Evolutionary conservation across 2,888 invertebrate species (phyloP).

Genomic region (Drosophila yooni): DNA sequence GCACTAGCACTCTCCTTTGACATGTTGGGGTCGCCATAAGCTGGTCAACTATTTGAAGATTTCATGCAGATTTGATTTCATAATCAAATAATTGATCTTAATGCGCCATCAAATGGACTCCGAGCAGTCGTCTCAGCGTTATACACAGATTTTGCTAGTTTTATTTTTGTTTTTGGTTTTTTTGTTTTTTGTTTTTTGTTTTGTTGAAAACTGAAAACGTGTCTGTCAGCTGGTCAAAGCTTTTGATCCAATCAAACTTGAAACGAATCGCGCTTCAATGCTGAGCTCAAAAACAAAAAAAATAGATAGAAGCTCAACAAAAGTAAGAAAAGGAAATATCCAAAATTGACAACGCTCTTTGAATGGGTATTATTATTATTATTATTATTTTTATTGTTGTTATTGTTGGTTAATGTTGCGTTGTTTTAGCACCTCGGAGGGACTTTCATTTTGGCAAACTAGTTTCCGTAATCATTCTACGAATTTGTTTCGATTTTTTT

Average conservation of each 20-base stretch:
- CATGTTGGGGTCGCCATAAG: conserved; percentile 64
- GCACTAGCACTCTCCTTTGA: conserved; percentile 56
- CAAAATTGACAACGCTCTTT: conserved; percentile 46
- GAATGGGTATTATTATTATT: conserved; percentile 27
- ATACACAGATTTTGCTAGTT: conserved; percentile 12
- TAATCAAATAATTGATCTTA: conserved; percentile 85
- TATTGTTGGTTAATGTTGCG: conserved; percentile 21
- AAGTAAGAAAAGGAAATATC: conserved; percentile 34
- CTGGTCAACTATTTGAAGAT: conserved; percentile 73
- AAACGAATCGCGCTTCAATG: conserved; percentile 79
- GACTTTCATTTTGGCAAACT: conserved; percentile 51
- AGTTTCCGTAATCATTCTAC: conserved; percentile 65
- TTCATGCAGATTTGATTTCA: conserved; percentile 83
- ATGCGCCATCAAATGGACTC: conserved; percentile 79
- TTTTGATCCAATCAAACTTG: conserved; percentile 78
- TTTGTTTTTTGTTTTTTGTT: conserved; percentile 12
- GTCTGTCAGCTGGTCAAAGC: conserved; percentile 60
- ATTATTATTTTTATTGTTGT: conserved; percentile 24
- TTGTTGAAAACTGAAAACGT: conserved; percentile 34
- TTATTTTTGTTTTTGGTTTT: conserved; percentile 12
- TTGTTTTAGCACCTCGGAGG: conserved; percentile 69
- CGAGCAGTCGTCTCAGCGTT: conserved; percentile 16
- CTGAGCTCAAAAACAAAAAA: conserved; percentile 36
- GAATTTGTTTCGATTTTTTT: conserved; percentile 47
- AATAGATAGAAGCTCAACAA: conserved; percentile 4